Conservation (phyloP, 92 coral and sea anemone species). For the Phenganax marumi region DNA sequence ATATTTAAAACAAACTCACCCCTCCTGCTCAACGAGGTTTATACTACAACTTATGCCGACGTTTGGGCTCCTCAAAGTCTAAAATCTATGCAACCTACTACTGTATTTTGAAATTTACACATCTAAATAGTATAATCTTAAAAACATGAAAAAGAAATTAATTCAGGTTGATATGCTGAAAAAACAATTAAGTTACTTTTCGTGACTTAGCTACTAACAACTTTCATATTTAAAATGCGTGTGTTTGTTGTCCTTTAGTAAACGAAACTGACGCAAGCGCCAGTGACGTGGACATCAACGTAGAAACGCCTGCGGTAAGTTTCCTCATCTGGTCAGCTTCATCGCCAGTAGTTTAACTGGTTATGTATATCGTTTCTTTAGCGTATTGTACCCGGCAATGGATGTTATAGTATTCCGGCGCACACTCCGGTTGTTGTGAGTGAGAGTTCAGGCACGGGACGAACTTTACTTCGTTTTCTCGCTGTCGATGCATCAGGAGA, state of each 20-base stretch:
- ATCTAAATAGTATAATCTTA: too few relatives aligned
- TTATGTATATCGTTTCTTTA: conserved; percentile 2
- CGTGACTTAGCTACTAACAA: neutral
- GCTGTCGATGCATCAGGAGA: conserved; percentile 90
- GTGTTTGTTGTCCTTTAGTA: conserved; percentile 45
- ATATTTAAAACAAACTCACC: too few relatives aligned
- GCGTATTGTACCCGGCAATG: conserved; percentile 80
- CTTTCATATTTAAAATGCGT: neutral
- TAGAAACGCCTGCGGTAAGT: conserved; percentile 78
- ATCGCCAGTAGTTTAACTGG: neutral
- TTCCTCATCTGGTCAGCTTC: neutral
- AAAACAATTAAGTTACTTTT: too few relatives aligned
- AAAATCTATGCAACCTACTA: too few relatives aligned
- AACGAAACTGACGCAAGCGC: conserved; percentile 89
- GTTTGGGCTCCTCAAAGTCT: too few relatives aligned
- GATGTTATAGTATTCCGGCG: conserved; percentile 82
- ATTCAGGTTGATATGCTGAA: too few relatives aligned
- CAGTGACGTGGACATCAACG: conserved; percentile 86
- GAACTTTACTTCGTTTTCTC: conserved; percentile 83
- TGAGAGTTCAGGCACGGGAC: conserved; percentile 87
- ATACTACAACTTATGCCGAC: too few relatives aligned
- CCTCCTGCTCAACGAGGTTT: too few relatives aligned
- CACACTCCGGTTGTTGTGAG: conserved; percentile 88
- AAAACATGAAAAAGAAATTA: too few relatives aligned
- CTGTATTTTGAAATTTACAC: too few relatives aligned